Evolutionary conservation across 2,888 invertebrate genomes (phyloP).

Genomic region (Hololepta plana): DNA sequence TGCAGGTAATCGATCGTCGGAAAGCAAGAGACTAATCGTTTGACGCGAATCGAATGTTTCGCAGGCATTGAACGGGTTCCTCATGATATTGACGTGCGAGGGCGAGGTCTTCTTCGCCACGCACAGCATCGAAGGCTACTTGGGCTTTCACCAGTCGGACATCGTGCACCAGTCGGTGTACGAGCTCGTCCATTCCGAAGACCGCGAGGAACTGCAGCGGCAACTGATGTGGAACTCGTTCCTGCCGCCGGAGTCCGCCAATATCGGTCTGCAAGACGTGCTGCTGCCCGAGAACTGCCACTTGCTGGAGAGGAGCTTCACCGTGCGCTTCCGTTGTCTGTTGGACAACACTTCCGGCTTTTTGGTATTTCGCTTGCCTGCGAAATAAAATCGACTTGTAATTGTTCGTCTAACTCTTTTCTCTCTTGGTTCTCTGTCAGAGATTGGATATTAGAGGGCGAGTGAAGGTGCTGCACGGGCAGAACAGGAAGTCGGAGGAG

Average conservation of each 20-base stretch:
- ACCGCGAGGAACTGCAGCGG: conserved; percentile 89
- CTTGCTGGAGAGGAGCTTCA: conserved; percentile 89
- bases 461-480: conserved; percentile 90
- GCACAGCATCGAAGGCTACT: conserved; percentile 97
- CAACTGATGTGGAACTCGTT: conserved; percentile 93
- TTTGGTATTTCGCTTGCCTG: conserved; percentile 58
- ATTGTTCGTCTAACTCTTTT: not conserved
- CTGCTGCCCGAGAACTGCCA: conserved; percentile 77
- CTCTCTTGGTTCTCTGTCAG: conserved; percentile 35
- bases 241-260: conserved; percentile 59
- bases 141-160: conserved; percentile 99
- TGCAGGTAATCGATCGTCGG: conserved; percentile 52
- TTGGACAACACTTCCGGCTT: conserved; percentile 99
- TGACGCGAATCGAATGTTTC: not conserved
- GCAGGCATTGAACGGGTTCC: conserved; percentile 97
- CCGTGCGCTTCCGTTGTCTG: conserved; percentile 95
- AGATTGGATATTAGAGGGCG: conserved; percentile 95
- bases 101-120: conserved; percentile 99
- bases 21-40: not conserved
- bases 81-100: conserved; percentile 96
- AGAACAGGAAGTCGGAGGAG: conserved; percentile 86
- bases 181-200: conserved; percentile 97
- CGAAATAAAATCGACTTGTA: not conserved
- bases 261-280: conserved; percentile 71
- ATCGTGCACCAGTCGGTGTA: conserved; percentile 99